These are phyloP conservation scores for Coreoperca whiteheadi DNA, from an alignment of 2,113 vertebrate species.

Conservation along the genomic window DNA sequence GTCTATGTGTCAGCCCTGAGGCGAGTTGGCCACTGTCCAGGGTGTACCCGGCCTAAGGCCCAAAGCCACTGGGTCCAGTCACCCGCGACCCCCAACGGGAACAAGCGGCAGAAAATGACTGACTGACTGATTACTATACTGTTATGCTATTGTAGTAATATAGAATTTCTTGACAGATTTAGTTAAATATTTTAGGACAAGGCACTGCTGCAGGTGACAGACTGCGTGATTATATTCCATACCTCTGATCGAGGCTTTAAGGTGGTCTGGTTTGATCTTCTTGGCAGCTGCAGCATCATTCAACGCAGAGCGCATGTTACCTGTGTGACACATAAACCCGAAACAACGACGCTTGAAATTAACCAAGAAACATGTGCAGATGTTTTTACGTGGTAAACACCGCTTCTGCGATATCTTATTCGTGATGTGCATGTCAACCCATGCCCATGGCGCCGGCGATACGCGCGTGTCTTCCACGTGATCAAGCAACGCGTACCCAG, in stretches of 20 bases:
- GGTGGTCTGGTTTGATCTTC: conserved; percentile 91
- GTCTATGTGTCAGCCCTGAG: no score
- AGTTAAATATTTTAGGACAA: background rate
- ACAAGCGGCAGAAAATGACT: no score
- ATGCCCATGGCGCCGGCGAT: background rate
- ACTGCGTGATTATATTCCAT: conserved; percentile 27
- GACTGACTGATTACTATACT: no score
- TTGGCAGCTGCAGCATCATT: conserved; percentile 89
- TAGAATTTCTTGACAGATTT: background rate
- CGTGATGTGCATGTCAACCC: background rate
- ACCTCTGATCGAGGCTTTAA: conserved; percentile 96
- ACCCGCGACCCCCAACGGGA: no score
- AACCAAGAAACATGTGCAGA: background rate
- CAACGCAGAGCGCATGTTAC: conserved; percentile 94
- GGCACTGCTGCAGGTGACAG: background rate
- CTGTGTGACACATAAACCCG: conserved; percentile 72
- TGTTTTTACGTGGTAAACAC: no score
- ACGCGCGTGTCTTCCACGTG: background rate
- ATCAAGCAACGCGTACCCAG: conserved; percentile 80
- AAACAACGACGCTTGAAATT: background rate
- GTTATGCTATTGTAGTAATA: background rate
- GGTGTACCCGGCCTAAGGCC: no score
- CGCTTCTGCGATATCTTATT: background rate
- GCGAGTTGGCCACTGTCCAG: no score
- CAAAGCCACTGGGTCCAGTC: no score